Evolutionary conservation across 1,140 invertebrate genomes (phyloP).

Genomic region (Drosophila tristis): DNA sequence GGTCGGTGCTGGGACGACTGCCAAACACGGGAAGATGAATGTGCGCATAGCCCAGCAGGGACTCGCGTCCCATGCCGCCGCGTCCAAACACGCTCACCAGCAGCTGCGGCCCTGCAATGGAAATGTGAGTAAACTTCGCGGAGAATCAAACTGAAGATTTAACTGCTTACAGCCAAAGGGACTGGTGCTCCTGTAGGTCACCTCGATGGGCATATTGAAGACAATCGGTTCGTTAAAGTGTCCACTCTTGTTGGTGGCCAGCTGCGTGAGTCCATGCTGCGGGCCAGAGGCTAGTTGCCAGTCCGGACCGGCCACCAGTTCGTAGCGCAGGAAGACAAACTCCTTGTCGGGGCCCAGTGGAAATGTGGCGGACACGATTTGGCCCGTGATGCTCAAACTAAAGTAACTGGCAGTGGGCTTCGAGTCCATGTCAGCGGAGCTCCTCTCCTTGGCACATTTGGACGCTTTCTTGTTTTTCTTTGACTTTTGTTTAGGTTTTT

Average conservation of each 20-base stretch:
- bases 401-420: slow-evolving; percentile 70
- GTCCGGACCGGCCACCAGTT: slow-evolving; percentile 76
- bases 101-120: slow-evolving; percentile 81
- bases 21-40: slow-evolving; percentile 80
- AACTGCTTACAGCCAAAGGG: slow-evolving; percentile 82
- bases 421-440: slow-evolving; percentile 16
- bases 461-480: slow-evolving; percentile 29
- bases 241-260: slow-evolving; percentile 60
- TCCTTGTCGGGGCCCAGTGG: slow-evolving; percentile 74
- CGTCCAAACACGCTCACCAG: slow-evolving; percentile 82
- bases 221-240: slow-evolving; percentile 80
- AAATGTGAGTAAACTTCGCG: background rate
- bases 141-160: background rate
- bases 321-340: slow-evolving; percentile 82
- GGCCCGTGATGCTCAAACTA: slow-evolving; percentile 69
- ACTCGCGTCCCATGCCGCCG: slow-evolving; percentile 71
- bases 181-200: slow-evolving; percentile 81
- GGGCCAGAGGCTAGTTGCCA: slow-evolving; percentile 79
- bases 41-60: slow-evolving; percentile 77
- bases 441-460: slow-evolving; percentile 10
- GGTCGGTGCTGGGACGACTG: slow-evolving; percentile 18
- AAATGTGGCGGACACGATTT: slow-evolving; percentile 79
- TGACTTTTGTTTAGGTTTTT: slow-evolving; percentile 47
- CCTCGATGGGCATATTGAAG: slow-evolving; percentile 84
- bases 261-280: slow-evolving; percentile 81